Evolutionary conservation across 2,113 vertebrate species (phyloP).

Genomic region (Neopipo cinnamomea): DNA sequence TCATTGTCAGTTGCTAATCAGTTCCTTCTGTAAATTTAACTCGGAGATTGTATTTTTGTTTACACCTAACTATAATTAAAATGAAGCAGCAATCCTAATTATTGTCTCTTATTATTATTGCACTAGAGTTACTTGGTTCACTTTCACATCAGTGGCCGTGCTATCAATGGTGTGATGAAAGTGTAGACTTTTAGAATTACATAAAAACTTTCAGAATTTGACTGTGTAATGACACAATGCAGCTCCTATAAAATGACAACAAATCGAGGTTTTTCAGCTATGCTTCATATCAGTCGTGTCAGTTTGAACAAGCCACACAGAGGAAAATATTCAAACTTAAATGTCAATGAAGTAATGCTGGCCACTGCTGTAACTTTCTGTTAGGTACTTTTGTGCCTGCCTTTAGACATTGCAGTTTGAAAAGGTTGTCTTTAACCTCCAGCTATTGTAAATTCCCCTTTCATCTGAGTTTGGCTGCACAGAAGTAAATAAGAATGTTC

Average conservation of each 20-base stretch:
- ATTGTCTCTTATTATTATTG: not conserved
- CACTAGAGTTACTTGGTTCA: not conserved
- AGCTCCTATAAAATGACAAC: not conserved
- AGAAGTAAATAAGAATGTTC: not conserved
- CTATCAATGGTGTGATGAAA: not conserved
- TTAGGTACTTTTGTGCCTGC: not conserved
- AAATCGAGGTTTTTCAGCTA: not conserved
- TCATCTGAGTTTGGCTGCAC: not conserved
- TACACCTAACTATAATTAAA: not conserved
- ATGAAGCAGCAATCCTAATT: not conserved
- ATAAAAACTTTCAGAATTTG: not conserved
- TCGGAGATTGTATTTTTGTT: not conserved
- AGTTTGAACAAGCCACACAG: not conserved
- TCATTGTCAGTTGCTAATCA: conserved; percentile 15
- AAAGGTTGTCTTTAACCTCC: conserved; percentile 46
- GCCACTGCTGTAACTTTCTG: not conserved
- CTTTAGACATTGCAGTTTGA: conserved; percentile 3
- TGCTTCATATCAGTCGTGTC: not conserved
- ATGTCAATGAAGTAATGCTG: not conserved
- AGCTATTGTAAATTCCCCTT: not conserved
- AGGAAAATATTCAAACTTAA: conserved; percentile 1
- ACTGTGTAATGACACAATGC: not conserved
- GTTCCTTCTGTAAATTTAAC: conserved; percentile 7
- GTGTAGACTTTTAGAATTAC: not conserved
- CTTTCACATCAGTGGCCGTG: not conserved